A percentile compares a stretch with the other conserved stretches of the same genome.
These are phyloP conservation scores for Sphaerophoria taeniata DNA, from an alignment of 2,888 invertebrate species.

Conservation along the genomic window DNA sequence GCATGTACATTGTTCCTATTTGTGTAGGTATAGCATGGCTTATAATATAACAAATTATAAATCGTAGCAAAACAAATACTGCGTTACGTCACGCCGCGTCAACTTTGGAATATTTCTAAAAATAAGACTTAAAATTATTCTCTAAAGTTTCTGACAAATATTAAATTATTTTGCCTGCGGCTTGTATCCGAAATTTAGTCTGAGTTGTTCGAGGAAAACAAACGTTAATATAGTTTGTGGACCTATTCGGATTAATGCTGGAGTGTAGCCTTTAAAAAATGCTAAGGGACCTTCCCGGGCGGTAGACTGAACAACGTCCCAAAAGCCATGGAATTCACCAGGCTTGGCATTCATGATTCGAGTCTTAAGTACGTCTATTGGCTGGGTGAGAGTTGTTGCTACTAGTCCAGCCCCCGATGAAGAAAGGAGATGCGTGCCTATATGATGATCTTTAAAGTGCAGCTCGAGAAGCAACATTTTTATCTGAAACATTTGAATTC, in stretches of 20 bases:
- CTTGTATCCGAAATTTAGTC: conserved; percentile 88
- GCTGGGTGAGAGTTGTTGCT: conserved; percentile 91
- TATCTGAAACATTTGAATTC: conserved; percentile 84
- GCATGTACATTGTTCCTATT: conserved; percentile 59
- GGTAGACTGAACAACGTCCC: conserved; percentile 90
- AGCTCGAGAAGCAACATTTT: conserved; percentile 85
- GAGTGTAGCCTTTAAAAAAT: conserved; percentile 98
- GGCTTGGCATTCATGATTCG: conserved; percentile 98
- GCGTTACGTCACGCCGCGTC: too few relatives aligned
- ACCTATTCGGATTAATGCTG: conserved; percentile 97
- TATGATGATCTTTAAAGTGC: conserved; percentile 91
- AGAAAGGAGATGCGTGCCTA: conserved; percentile 93
- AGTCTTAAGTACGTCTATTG: conserved; percentile 98
- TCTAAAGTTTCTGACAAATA: conserved; percentile 37
- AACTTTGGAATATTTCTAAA: conserved; percentile 48
- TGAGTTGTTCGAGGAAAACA: conserved; percentile 96
- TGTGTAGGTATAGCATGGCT: background rate
- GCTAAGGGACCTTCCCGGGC: conserved; percentile 95
- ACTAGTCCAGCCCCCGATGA: conserved; percentile 91
- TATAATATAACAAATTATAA: too few relatives aligned
- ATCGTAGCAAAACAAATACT: conserved; percentile 35
- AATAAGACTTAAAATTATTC: conserved; percentile 31
- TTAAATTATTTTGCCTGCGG: conserved; percentile 29
- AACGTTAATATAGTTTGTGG: conserved; percentile 99
- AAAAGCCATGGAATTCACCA: conserved; percentile 92